These are phyloP conservation scores for Campaea margaritaria DNA, from an alignment of 2,888 invertebrate species.

Conservation along the genomic window DNA sequence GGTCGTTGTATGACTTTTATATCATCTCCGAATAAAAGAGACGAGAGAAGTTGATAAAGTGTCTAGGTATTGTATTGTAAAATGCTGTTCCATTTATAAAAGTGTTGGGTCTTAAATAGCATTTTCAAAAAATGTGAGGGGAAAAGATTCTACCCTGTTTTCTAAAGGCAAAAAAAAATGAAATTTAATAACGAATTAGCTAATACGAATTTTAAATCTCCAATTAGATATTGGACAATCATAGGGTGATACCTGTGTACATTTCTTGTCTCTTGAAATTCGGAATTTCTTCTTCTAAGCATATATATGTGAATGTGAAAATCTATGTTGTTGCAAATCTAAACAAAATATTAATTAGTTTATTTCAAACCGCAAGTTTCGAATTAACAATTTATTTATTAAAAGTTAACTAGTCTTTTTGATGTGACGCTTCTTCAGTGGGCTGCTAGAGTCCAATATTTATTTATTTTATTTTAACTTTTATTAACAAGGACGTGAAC, in stretches of 20 bases:
- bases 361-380: no score
- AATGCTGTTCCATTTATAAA: no score
- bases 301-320: slow-evolving; percentile 3
- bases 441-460: neutral
- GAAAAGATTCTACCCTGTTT: no score
- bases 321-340: neutral
- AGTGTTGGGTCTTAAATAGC: no score
- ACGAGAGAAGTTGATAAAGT: neutral
- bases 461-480: neutral
- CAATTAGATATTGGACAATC: neutral
- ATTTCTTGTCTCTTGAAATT: slow-evolving; percentile 8
- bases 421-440: neutral
- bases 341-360: neutral
- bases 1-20: neutral
- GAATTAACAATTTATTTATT: neutral
- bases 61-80: no score
- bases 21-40: slow-evolving; percentile 1
- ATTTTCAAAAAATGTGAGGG: no score
- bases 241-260: no score
- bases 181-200: no score
- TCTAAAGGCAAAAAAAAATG: no score
- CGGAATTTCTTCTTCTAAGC: slow-evolving; percentile 6
- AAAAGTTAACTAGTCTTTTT: neutral
- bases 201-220: no score
- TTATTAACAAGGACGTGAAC: neutral